Base-by-base conservation (phyloP, 2,113 vertebrate species). In the Hucho hucho region DNA sequence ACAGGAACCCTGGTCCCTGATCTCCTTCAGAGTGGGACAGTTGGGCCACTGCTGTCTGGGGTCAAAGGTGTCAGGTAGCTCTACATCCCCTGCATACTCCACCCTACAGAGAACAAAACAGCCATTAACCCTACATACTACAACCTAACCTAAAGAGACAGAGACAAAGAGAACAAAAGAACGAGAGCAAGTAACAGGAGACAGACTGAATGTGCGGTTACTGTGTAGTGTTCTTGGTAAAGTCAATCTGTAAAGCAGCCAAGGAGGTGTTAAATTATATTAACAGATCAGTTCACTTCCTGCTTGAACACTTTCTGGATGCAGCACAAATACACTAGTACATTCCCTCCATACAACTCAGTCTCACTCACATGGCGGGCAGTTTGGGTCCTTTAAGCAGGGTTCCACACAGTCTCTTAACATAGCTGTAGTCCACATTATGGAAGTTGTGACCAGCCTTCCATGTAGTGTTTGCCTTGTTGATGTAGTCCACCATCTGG, bases 1-100 rank as follows among this genome's bases (percentile, higher is more conserved):
- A 20, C 98, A 99, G 63, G 97, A 98, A 2, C 98, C 98, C 87
- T 99, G 98, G 90, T 99, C 98, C 83, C 98, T 84, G 84, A 99
- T 95, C 87, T 99, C 95, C 0, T 85, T 93, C 81, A 97, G 93
- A 53, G 98, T 99, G 0, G 98, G 96, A 74, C 98, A 99, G 82
- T 96, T 90, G 3, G 97, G 93, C 97, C 97, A 99, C 79, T 97
- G 94, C 0, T 90, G 81, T 70, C 98, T 92, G 0, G 96, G 84
- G 74, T 99, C 98, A 14, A 99, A 99, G 59, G 37, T 89, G 20
- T 90, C 81, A 0, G 98, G 97, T 64, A 99, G 89, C 9, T 89
- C 81, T 22, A 96, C 0, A 0, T 89, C 78, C 1, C 76, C 93
- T 58, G 90, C 80, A 47, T 95, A 94, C 18, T 84, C 83, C 25